phyloP scores from a whole-genome alignment of 2,888 invertebrate species.

The Leptopilina drosophilae region DNA sequence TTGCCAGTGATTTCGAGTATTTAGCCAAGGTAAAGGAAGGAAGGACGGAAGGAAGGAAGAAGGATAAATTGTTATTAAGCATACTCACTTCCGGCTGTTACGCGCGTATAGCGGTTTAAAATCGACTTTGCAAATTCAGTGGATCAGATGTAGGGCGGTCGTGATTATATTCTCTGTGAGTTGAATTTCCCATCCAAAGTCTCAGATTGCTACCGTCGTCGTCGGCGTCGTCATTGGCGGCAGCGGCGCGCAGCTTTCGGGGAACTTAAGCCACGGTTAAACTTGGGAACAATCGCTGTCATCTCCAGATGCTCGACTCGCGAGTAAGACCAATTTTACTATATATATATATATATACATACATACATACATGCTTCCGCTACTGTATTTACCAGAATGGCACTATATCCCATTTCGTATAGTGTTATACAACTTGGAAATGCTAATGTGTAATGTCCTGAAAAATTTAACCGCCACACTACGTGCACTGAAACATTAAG shows the following conservation, averaged over 20 bases:
- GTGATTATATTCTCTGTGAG: conserved; percentile 50
- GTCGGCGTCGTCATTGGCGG: conserved; percentile 2
- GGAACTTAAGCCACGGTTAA: conserved; percentile 52
- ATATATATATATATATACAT: conserved; percentile 14
- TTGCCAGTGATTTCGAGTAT: conserved; percentile 21
- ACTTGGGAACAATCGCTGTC: conserved; percentile 69
- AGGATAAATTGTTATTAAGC: conserved; percentile 31
- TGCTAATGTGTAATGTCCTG: conserved; percentile 18
- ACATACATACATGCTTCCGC: not conserved
- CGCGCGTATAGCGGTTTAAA: conserved; percentile 30
- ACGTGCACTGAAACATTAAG: conserved; percentile 18
- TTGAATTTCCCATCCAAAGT: conserved; percentile 45
- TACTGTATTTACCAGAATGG: conserved; percentile 11
- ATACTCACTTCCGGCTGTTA: conserved; percentile 39
- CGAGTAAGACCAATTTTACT: conserved; percentile 10
- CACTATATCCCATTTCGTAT: conserved; percentile 1
- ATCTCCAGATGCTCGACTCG: conserved; percentile 62
- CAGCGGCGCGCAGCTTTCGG: conserved; percentile 2
- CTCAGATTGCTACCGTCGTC: conserved; percentile 45
- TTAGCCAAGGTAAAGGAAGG: not conserved
- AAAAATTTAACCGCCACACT: conserved; percentile 12
- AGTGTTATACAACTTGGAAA: conserved; percentile 9
- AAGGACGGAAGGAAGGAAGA: conserved; percentile 1
- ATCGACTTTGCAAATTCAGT: conserved; percentile 36
- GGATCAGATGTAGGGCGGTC: conserved; percentile 48